Conservation (phyloP, 2,888 invertebrate species). For the Doris montereyensis region DNA sequence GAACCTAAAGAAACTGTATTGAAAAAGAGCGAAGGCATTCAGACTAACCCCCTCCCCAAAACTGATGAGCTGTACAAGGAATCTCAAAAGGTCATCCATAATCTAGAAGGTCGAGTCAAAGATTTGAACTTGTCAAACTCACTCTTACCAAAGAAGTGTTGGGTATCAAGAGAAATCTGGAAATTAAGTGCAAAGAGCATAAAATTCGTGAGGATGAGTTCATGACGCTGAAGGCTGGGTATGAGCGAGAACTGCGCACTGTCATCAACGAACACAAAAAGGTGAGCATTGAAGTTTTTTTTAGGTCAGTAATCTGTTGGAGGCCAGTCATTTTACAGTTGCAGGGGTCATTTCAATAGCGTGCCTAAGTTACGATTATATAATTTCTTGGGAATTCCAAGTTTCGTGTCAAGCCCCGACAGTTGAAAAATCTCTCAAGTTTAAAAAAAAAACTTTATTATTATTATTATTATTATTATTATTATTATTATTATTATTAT, state of each 20-base stretch:
- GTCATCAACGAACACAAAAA: slow-evolving; percentile 63
- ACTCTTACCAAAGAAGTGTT: slow-evolving; percentile 44
- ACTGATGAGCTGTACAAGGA: neutral
- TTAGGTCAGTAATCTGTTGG: no score
- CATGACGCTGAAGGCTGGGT: slow-evolving; percentile 43
- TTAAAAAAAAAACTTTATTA: no score
- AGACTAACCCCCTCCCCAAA: neutral
- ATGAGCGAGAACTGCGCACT: slow-evolving; percentile 50
- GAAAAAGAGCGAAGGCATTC: neutral
- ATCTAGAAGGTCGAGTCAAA: slow-evolving; percentile 23
- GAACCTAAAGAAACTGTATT: neutral
- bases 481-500: neutral
- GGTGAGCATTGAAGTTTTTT: slow-evolving; percentile 30
- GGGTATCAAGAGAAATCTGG: slow-evolving; percentile 38
- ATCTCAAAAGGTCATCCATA: neutral
- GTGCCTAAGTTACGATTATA: no score
- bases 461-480: neutral
- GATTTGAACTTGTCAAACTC: slow-evolving; percentile 50
- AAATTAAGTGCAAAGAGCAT: slow-evolving; percentile 48
- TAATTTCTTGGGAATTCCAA: no score
- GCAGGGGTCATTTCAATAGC: no score
- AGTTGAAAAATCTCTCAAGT: no score
- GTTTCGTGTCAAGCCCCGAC: no score
- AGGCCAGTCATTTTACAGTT: no score
- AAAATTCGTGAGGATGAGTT: slow-evolving; percentile 52